phyloP scores from a whole-genome alignment of 1,140 invertebrate genomes.

The Leptinotarsa texana region DNA sequence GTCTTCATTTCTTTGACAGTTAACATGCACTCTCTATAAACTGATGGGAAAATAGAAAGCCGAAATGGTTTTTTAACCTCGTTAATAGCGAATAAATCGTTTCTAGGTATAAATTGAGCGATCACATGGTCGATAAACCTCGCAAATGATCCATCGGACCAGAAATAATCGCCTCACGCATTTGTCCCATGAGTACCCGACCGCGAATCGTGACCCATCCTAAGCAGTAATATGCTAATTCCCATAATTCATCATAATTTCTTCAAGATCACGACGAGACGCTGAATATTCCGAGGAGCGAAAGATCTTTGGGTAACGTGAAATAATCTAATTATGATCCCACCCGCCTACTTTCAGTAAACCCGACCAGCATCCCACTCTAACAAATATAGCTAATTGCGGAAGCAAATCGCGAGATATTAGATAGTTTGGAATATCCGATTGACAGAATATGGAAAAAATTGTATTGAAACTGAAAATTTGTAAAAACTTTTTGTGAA shows the following conservation, averaged over 20 bases:
- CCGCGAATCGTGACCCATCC: not conserved
- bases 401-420: too few species aligned
- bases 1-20: too few species aligned
- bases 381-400: too few species aligned
- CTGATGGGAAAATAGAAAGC: too few species aligned
- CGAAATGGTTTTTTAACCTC: not conserved
- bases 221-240: conserved; percentile 1
- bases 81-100: conserved; percentile 5
- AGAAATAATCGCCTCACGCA: not conserved
- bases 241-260: conserved; percentile 1
- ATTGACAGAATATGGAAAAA: too few species aligned
- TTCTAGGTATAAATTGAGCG: not conserved
- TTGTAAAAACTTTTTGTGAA: too few species aligned
- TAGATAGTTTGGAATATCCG: too few species aligned
- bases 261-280: not conserved
- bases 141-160: not conserved
- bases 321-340: not conserved
- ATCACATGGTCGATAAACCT: conserved; percentile 2
- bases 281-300: not conserved
- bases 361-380: too few species aligned
- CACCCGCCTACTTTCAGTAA: not conserved
- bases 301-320: not conserved
- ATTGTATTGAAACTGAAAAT: too few species aligned
- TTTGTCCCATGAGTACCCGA: not conserved
- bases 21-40: too few species aligned